Conservation (phyloP, 2,797 vertebrate genomes). For the Micromesistius poutassou region DNA sequence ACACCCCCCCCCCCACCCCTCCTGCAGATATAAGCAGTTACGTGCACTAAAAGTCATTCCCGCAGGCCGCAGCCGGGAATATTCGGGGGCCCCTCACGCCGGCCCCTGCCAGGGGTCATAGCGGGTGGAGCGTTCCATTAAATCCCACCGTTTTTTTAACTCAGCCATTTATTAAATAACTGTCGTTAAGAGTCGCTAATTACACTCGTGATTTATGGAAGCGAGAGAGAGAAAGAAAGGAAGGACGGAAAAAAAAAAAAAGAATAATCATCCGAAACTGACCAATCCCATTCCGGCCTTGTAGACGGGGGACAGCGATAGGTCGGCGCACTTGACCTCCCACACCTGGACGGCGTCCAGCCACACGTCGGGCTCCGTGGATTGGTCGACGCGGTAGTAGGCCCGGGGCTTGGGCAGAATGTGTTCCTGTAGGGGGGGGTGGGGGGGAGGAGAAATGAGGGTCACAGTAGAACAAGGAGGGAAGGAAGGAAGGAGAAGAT, state of each 20-base stretch:
- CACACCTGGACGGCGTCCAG: slow-evolving; percentile 84
- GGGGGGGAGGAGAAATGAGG: background rate
- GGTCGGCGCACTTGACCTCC: slow-evolving; percentile 91
- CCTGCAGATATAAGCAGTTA: background rate
- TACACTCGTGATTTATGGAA: slow-evolving; percentile 30
- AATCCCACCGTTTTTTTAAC: slow-evolving; percentile 45
- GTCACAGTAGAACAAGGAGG: background rate
- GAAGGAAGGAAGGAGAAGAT: background rate
- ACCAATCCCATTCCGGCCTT: slow-evolving; percentile 88
- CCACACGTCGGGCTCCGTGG: slow-evolving; percentile 83
- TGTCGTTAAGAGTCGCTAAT: slow-evolving; percentile 46
- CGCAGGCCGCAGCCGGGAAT: too few relatives aligned
- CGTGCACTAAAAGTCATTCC: too few relatives aligned
- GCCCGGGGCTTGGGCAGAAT: slow-evolving; percentile 77
- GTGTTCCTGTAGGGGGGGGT: slow-evolving; percentile 70
- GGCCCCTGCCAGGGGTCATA: slow-evolving; percentile 16
- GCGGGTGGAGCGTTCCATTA: slow-evolving; percentile 47
- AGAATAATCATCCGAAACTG: slow-evolving; percentile 56
- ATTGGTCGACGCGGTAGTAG: slow-evolving; percentile 82
- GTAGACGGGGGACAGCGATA: slow-evolving; percentile 87
- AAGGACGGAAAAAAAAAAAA: background rate
- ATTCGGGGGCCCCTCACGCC: too few relatives aligned
- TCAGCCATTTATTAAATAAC: slow-evolving; percentile 41
- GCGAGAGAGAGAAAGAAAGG: slow-evolving; percentile 27
- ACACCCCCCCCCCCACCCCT: too few relatives aligned